These are phyloP conservation scores for Motacilla alba DNA, from an alignment of 2,113 vertebrate species.

Conservation along the genomic window DNA sequence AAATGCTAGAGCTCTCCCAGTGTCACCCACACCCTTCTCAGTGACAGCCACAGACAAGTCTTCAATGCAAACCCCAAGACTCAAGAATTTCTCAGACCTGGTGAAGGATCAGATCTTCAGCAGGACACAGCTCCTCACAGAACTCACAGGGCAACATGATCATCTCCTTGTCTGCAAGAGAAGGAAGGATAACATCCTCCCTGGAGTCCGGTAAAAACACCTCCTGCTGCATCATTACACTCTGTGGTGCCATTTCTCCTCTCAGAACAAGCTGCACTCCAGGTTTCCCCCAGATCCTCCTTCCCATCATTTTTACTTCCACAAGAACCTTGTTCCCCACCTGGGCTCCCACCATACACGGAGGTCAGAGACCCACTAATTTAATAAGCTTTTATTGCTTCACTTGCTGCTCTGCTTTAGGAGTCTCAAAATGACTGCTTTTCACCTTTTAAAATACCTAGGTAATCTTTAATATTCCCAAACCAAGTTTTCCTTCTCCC, in stretches of 20 bases:
- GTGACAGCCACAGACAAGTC: not conserved
- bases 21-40: not conserved
- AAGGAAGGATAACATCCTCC: not conserved
- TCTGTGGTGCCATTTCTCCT: not conserved
- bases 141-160: conserved; percentile 95
- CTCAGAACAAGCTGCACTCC: not conserved
- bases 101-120: conserved; percentile 92
- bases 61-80: not conserved
- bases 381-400: not conserved
- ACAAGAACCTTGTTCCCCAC: not conserved
- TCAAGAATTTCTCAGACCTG: conserved; percentile 77
- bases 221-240: not conserved
- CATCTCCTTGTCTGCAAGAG: conserved; percentile 57
- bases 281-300: not conserved
- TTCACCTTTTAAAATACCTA: not conserved
- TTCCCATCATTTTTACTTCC: not conserved
- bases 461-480: not conserved
- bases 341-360: not conserved
- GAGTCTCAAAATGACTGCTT: not conserved
- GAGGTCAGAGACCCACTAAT: not conserved
- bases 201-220: not conserved
- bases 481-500: not conserved
- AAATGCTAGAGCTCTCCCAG: not conserved
- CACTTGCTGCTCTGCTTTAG: not conserved
- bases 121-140: conserved; percentile 93